Evolutionary conservation across 2,797 vertebrate genomes (phyloP), one percentile per base, ranked within the genome.

Genomic region (Toxotes lorentzi): DNA sequence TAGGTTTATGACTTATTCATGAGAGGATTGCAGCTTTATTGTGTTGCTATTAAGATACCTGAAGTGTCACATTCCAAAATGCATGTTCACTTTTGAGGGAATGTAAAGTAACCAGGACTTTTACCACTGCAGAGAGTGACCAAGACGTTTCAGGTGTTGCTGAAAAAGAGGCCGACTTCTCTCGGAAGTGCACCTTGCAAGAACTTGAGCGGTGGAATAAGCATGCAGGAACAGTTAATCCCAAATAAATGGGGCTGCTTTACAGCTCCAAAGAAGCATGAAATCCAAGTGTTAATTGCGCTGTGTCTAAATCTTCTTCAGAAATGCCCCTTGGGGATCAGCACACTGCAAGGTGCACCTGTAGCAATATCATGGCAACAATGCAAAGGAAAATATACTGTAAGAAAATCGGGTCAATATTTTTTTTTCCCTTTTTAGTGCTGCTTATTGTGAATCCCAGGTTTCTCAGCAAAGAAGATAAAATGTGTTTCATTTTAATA

Each of bases 301-400:
- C 16, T 16, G 40, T 30, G 30, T 61, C 10, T 27, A 14, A 24
- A 19, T 69, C 35, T 43, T 38, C 43, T 53, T 35, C 12, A 27
- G 2, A 66, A 48, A 58, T 17, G 24, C 23, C 32, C 50, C 5
- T 21, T 11, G 12, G 35, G 43, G 21, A 50, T 43, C 40, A 40
- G 12, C 48, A 56, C 8, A 11, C 10, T 63, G 57, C 45, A 30
- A 41, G 23, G 12, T 61, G 50, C 73, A 84, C 73, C 65, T 78
- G 56, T 73, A 60, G 69, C 23, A 59, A 1, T 1, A 1, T 53
- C 7, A 5, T 9, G 4, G 24, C 38, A 38, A 13, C 27, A 35
- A 13, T 16, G 23, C 38, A 6, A 34, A 32, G 7, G 4, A 5
- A 40, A 40, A 24, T 4, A 60, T 9, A 7, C 10, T 59, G 14